Conservation (phyloP, 2,888 invertebrate genomes). For the Eupithecia subfuscata region DNA sequence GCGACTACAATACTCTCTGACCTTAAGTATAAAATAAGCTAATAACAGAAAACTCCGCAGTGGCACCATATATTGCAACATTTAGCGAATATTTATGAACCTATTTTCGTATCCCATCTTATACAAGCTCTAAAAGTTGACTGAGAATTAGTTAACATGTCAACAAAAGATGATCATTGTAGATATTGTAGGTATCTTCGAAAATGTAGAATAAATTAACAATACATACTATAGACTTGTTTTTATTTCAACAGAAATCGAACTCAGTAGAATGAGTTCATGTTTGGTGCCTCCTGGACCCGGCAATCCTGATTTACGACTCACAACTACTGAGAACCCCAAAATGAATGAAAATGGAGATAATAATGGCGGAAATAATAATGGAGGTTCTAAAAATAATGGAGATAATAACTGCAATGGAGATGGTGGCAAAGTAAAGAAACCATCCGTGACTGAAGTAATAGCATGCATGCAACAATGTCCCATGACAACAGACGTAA, state of each 20-base stretch:
- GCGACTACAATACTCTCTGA: neutral
- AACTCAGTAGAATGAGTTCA: constrained; percentile 24
- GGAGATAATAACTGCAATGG: constrained; percentile 10
- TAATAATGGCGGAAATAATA: constrained; percentile 3
- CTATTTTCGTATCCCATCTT: neutral
- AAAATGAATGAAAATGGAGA: constrained; percentile 5
- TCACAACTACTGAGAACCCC: constrained; percentile 13
- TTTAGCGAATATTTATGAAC: neutral
- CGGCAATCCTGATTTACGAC: constrained; percentile 11
- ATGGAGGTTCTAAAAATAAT: constrained; percentile 1
- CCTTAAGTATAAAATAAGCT: neutral
- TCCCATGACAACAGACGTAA: constrained; percentile 63
- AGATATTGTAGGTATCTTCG: neutral
- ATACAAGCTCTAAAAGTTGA: neutral
- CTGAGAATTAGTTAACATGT: neutral
- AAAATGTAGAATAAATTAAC: neutral
- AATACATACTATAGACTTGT: neutral
- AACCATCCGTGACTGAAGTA: constrained; percentile 25
- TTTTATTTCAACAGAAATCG: constrained; percentile 22
- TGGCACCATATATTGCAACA: neutral
- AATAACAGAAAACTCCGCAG: neutral
- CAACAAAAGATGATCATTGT: neutral
- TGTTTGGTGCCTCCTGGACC: constrained; percentile 27
- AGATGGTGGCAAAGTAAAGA: neutral
- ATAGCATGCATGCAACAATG: constrained; percentile 43